Percentiles rank a stretch among this genome's conserved stretches.
Conservation (phyloP, 2,888 invertebrate genomes). For the Drosophila kanekoi region DNA sequence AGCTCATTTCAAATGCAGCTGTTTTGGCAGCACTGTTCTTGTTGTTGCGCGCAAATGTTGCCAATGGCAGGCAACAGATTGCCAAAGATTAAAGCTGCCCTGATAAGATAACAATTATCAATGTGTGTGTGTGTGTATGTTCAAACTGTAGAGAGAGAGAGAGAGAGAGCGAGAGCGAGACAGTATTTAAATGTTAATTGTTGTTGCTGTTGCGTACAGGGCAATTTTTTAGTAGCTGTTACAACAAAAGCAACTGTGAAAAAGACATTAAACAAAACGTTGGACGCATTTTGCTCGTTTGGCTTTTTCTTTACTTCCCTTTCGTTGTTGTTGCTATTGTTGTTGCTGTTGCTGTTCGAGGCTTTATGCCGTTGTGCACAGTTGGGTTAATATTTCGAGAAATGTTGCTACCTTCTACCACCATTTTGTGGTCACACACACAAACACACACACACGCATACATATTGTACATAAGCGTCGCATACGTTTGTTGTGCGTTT, state of each 20-base stretch:
- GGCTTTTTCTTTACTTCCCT: conserved; percentile 50
- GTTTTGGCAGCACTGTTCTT: conserved; percentile 19
- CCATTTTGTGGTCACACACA: conserved; percentile 58
- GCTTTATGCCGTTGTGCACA: conserved; percentile 69
- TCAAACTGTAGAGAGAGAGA: conserved; percentile 9
- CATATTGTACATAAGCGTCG: conserved; percentile 22
- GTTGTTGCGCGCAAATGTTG: conserved; percentile 12
- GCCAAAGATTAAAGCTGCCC: conserved; percentile 60
- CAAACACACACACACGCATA: conserved; percentile 9
- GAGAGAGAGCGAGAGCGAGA: background rate
- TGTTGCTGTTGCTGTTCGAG: conserved; percentile 21
- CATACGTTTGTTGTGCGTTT: conserved; percentile 54
- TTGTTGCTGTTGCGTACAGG: conserved; percentile 4
- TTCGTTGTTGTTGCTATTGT: conserved; percentile 39
- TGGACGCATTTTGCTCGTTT: conserved; percentile 56
- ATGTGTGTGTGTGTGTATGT: conserved; percentile 4
- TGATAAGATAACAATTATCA: conserved; percentile 62
- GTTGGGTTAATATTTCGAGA: conserved; percentile 69
- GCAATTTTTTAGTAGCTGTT: conserved; percentile 12
- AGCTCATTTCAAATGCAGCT: conserved; percentile 40
- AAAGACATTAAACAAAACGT: conserved; percentile 54
- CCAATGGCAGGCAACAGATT: conserved; percentile 35
- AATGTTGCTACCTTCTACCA: conserved; percentile 59
- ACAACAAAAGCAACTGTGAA: conserved; percentile 34
- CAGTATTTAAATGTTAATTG: conserved; percentile 19